phyloP scores from a whole-genome alignment of 2,797 vertebrate species.

The Hippopotamyrus pictus region DNA sequence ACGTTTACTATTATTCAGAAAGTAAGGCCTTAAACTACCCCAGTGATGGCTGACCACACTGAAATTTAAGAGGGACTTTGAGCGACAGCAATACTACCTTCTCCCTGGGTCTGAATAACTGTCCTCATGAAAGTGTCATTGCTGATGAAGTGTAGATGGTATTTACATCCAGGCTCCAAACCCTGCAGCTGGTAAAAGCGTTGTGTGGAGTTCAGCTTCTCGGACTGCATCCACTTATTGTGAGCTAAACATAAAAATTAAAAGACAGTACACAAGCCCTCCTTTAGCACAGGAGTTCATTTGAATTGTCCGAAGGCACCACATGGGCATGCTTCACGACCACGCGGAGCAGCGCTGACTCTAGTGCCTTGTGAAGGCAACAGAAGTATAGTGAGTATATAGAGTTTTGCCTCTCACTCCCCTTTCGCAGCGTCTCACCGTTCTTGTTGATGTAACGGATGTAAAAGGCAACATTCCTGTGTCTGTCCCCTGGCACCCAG shows the following conservation, averaged over 20 bases:
- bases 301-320: not conserved
- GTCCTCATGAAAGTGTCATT: constrained; percentile 59
- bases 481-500: constrained; percentile 70
- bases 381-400: too few relatives aligned
- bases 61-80: not conserved
- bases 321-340: not conserved
- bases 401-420: too few relatives aligned
- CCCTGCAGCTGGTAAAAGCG: constrained; percentile 69
- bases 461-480: constrained; percentile 67
- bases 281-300: not conserved
- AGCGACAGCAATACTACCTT: constrained; percentile 48
- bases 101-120: constrained; percentile 63
- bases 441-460: constrained; percentile 62
- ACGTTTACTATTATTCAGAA: not conserved
- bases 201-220: constrained; percentile 69
- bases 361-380: not conserved
- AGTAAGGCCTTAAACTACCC: not conserved
- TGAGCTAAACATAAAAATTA: constrained; percentile 37
- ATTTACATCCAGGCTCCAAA: constrained; percentile 70
- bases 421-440: constrained; percentile 46
- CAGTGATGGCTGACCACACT: not conserved
- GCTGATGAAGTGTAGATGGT: constrained; percentile 58
- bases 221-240: constrained; percentile 49
- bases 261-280: not conserved
- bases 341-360: not conserved